Conservation (phyloP, 1,140 invertebrate species). For the Caerostris darwini region DNA sequence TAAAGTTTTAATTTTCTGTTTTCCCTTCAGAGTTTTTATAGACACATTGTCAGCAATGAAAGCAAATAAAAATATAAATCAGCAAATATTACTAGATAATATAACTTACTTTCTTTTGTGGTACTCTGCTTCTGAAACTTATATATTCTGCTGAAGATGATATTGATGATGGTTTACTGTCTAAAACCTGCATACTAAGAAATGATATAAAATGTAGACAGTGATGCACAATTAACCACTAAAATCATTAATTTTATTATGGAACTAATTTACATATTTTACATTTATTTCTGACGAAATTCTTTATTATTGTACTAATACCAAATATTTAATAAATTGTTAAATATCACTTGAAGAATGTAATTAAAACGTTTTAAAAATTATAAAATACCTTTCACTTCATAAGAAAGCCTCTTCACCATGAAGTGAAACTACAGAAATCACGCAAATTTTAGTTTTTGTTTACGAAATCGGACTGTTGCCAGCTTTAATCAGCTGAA, state of each 20-base stretch:
- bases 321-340: no score
- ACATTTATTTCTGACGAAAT: no score
- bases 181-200: conserved; percentile 61
- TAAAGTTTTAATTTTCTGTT: no score
- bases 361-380: background rate
- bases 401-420: background rate
- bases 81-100: no score
- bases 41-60: no score
- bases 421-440: conserved; percentile 4
- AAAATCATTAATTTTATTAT: no score
- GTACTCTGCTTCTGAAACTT: conserved; percentile 92
- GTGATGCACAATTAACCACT: no score
- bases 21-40: no score
- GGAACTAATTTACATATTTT: no score
- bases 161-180: conserved; percentile 82
- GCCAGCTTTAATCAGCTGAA: background rate
- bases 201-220: background rate
- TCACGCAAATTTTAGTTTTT: conserved; percentile 59
- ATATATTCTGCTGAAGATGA: conserved; percentile 91
- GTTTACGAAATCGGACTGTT: conserved; percentile 2
- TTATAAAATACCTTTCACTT: conserved; percentile 45
- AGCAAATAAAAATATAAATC: no score
- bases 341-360: no score
- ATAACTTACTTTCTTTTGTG: conserved; percentile 84
- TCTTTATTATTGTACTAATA: background rate